phyloP scores from a whole-genome alignment of 2,797 vertebrate species.

The Hoplostethus mediterraneus region DNA sequence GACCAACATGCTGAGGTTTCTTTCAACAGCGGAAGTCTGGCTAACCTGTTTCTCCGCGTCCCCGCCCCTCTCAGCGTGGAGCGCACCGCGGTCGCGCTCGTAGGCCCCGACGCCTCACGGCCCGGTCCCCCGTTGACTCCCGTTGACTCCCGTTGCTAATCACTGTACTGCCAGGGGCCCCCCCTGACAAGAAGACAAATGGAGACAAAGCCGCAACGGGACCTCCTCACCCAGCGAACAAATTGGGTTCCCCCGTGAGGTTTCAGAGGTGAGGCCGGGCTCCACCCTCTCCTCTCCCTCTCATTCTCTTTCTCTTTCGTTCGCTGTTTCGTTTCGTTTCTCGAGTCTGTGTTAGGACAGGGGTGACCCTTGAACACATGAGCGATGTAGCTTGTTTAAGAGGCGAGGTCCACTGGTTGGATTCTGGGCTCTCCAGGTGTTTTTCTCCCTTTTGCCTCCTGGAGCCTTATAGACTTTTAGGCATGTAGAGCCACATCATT shows the following conservation, averaged over 20 bases:
- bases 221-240: slow-evolving; percentile 65
- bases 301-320: slow-evolving; percentile 12
- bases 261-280: slow-evolving; percentile 45
- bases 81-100: slow-evolving; percentile 9
- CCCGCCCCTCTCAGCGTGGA: slow-evolving; percentile 20
- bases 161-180: neutral
- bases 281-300: slow-evolving; percentile 17
- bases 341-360: too few relatives aligned
- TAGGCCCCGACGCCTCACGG: neutral
- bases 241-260: slow-evolving; percentile 65
- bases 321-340: too few relatives aligned
- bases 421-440: neutral
- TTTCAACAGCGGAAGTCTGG: slow-evolving; percentile 57
- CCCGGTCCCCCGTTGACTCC: neutral
- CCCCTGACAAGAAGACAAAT: slow-evolving; percentile 84
- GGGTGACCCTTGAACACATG: too few relatives aligned
- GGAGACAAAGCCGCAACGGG: slow-evolving; percentile 69
- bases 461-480: neutral
- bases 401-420: neutral
- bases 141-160: neutral
- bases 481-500: neutral
- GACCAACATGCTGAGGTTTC: slow-evolving; percentile 49
- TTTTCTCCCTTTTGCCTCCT: neutral
- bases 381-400: too few relatives aligned
- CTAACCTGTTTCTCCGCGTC: slow-evolving; percentile 2